A percentile compares a stretch with the other conserved stretches of the same genome.
phyloP scores from a whole-genome alignment of 2,797 vertebrate species.

The Clarias pachynema region DNA sequence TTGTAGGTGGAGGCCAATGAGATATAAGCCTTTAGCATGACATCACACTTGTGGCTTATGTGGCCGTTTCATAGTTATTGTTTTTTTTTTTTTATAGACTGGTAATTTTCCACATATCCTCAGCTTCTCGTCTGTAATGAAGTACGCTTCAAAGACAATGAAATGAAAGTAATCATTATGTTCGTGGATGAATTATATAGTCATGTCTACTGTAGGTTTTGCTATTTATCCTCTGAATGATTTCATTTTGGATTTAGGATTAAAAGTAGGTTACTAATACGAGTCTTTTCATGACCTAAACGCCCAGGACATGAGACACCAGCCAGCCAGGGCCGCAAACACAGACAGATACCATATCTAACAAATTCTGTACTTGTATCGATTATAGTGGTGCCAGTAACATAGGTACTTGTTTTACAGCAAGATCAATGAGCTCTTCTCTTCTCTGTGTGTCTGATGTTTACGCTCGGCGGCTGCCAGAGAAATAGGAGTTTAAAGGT shows the following conservation, averaged over 20 bases:
- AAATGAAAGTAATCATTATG: conserved; percentile 14
- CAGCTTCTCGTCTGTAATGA: conserved; percentile 9
- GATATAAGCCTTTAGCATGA: conserved; percentile 12
- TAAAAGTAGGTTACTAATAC: conserved; percentile 14
- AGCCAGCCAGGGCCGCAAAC: conserved; percentile 41
- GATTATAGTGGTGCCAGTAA: conserved; percentile 59
- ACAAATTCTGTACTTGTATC: conserved; percentile 54
- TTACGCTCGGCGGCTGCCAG: conserved; percentile 40
- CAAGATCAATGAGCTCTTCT: conserved; percentile 56
- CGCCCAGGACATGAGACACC: conserved; percentile 35
- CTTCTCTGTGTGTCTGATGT: conserved; percentile 46
- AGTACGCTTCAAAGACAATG: background rate
- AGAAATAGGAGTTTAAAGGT: conserved; percentile 51
- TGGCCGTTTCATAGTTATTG: conserved; percentile 32
- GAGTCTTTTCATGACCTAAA: conserved; percentile 16
- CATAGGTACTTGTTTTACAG: conserved; percentile 56
- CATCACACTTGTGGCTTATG: background rate
- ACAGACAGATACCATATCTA: conserved; percentile 45
- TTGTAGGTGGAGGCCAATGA: conserved; percentile 40
- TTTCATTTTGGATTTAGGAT: background rate
- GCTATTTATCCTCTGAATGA: background rate
- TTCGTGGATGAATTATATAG: conserved; percentile 10
- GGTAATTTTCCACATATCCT: conserved; percentile 44
- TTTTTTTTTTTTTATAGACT: conserved; percentile 27
- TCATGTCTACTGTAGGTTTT: background rate